These are phyloP conservation scores for Montipora foliosa DNA, from an alignment of 64 coral and sea anemone genomes.

Conservation along the genomic window DNA sequence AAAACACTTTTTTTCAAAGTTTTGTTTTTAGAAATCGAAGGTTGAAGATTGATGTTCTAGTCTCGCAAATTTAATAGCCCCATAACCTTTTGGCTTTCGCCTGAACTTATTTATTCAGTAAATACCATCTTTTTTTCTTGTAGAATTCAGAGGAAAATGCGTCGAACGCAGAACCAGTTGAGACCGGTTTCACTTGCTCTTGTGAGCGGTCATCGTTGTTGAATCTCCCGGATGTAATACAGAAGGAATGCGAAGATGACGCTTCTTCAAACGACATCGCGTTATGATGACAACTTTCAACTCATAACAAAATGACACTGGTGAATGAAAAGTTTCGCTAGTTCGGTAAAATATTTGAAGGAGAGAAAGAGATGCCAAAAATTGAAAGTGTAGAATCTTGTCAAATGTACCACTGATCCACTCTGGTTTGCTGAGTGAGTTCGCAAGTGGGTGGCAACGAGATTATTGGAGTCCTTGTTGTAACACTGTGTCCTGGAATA, in stretches of 20 bases:
- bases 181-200: conserved; percentile 31
- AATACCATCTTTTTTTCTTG: not conserved
- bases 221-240: conserved; percentile 47
- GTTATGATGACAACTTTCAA: not conserved
- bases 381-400: no score
- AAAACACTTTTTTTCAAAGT: no score
- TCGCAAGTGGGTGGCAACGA: no score
- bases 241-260: not conserved
- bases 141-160: conserved; percentile 12
- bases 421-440: no score
- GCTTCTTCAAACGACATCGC: not conserved
- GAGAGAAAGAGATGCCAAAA: not conserved
- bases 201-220: not conserved
- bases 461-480: no score
- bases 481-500: no score
- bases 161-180: not conserved
- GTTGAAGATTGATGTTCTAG: no score
- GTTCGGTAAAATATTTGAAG: not conserved
- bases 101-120: no score
- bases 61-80: no score
- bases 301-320: not conserved
- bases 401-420: no score
- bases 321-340: not conserved
- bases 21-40: no score
- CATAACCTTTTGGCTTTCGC: no score